These are phyloP conservation scores for Homarus americanus DNA, from an alignment of 1,140 invertebrate species.

Conservation along the genomic window DNA sequence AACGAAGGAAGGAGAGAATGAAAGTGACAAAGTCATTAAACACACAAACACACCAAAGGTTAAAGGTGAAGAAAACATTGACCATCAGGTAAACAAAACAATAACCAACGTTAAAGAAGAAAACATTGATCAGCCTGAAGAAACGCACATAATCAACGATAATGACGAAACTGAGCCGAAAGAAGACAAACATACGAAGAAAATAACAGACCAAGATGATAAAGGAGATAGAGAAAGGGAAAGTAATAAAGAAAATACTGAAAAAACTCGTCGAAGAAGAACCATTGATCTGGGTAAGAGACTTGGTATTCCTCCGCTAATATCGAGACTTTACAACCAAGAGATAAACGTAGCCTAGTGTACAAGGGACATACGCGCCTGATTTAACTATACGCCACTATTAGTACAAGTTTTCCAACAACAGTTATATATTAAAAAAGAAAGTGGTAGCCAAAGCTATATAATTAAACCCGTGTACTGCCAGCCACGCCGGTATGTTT, in stretches of 20 bases:
- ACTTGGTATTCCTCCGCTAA: neutral
- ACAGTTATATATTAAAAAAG: neutral
- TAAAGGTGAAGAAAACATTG: neutral
- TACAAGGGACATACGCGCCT: neutral
- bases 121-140: neutral
- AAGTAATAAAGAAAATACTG: too few species aligned
- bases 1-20: neutral
- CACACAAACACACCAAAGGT: neutral
- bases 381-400: neutral
- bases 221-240: neutral
- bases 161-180: neutral
- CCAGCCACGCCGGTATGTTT: neutral
- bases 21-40: neutral
- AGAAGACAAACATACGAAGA: too few species aligned
- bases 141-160: neutral
- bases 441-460: neutral
- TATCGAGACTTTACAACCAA: neutral
- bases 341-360: neutral
- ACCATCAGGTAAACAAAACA: neutral
- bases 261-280: too few species aligned
- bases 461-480: neutral
- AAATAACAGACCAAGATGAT: too few species aligned
- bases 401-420: neutral
- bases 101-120: neutral
- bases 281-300: neutral